Conservation (phyloP, 2,888 invertebrate species). For the Toxonevra muliebris region DNA sequence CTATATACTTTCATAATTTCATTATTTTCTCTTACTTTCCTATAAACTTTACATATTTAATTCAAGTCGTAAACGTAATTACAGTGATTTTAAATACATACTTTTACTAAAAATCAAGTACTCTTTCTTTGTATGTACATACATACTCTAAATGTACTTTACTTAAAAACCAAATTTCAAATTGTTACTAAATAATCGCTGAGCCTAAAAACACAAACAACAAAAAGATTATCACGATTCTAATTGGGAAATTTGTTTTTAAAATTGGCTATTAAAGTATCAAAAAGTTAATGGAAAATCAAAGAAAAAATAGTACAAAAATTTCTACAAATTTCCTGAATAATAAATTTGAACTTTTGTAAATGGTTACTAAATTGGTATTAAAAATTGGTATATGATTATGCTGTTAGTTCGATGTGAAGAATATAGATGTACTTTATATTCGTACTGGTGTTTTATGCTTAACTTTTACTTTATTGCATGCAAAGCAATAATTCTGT, state of each 20-base stretch:
- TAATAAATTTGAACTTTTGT: background rate
- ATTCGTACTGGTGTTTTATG: too few species aligned
- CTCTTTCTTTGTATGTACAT: background rate
- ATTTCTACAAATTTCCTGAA: constrained; percentile 13
- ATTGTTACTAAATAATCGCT: background rate
- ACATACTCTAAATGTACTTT: background rate
- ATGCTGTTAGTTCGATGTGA: constrained; percentile 58
- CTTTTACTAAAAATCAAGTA: background rate
- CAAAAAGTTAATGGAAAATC: background rate
- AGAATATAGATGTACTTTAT: constrained; percentile 33
- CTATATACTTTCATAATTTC: constrained; percentile 17
- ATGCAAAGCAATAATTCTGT: background rate
- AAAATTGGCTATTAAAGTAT: background rate
- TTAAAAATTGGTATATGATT: constrained; percentile 49
- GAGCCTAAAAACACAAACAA: background rate
- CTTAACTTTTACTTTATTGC: background rate
- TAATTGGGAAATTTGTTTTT: constrained; percentile 7
- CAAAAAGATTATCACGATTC: too few species aligned
- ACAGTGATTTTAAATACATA: background rate
- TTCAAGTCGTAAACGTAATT: constrained; percentile 2
- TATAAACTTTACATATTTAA: constrained; percentile 24
- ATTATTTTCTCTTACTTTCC: constrained; percentile 27
- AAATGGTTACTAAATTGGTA: constrained; percentile 22
- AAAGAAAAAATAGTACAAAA: background rate
- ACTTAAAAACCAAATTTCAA: background rate